Evolutionary conservation across 2,113 vertebrate genomes (phyloP).

Genomic region (Boulengeromyrus knoepffleri): DNA sequence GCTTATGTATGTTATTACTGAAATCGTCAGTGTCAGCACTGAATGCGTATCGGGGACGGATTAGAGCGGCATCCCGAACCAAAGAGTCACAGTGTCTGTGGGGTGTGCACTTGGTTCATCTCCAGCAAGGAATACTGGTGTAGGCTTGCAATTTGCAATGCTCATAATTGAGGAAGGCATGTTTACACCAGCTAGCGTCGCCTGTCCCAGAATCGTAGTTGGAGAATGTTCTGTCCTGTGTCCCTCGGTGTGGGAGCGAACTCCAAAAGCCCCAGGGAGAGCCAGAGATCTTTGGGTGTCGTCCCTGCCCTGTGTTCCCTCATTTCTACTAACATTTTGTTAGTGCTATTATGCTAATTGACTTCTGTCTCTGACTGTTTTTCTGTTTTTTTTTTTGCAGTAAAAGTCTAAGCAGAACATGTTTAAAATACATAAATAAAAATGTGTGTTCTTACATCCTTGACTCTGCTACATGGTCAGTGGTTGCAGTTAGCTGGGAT

Average conservation of each 20-base stretch:
- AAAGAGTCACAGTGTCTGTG: not conserved
- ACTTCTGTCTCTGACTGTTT: not conserved
- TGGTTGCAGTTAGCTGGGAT: not conserved
- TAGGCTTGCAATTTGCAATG: not conserved
- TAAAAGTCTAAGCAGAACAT: not conserved
- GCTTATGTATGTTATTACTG: not conserved
- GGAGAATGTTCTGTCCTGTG: not conserved
- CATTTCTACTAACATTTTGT: not conserved
- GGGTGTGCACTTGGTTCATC: not conserved
- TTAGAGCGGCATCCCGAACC: not conserved
- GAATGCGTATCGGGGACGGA: not conserved
- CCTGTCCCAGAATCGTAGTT: not conserved
- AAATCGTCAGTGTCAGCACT: not conserved
- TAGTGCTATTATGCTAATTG: not conserved
- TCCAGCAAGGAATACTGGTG: not conserved
- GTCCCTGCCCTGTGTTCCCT: no score
- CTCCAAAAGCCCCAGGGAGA: not conserved
- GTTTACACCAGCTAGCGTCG: not conserved
- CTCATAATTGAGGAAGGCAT: not conserved
- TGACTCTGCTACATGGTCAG: not conserved
- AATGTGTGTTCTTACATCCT: not conserved
- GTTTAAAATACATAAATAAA: not conserved
- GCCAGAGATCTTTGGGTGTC: not conserved
- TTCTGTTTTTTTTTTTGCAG: not conserved
- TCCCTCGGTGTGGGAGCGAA: not conserved